phyloP scores from a whole-genome alignment of 1,140 invertebrate genomes.

The Philopotamus ludificatus region DNA sequence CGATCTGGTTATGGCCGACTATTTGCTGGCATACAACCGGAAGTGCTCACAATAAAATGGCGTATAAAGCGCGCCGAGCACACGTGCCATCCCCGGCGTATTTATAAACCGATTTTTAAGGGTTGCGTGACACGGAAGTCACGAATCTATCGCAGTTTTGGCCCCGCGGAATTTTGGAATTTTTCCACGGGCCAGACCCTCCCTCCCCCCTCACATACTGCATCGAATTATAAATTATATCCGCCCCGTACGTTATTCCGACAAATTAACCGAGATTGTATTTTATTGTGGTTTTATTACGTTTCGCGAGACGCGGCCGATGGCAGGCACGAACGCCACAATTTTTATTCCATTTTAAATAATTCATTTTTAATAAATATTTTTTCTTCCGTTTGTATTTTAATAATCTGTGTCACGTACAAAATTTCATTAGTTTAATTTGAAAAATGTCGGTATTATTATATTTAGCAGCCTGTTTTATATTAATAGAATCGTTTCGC shows the following conservation, averaged over 20 bases:
- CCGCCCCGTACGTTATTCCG: not conserved
- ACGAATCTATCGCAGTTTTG: conserved; percentile 21
- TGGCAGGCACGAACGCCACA: no score
- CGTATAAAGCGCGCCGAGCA: no score
- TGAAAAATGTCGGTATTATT: not conserved
- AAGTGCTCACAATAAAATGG: no score
- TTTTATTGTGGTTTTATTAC: conserved; percentile 11
- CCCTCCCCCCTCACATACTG: not conserved
- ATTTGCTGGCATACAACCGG: no score
- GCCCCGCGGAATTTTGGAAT: conserved; percentile 3
- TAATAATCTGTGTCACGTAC: no score
- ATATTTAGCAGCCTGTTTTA: not conserved
- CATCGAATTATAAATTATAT: conserved; percentile 23
- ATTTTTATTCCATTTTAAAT: no score
- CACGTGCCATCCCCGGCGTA: conserved; percentile 14
- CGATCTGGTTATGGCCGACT: no score
- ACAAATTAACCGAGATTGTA: conserved; percentile 7
- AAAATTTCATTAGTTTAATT: no score
- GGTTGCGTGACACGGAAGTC: conserved; percentile 17
- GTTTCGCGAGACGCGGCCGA: no score
- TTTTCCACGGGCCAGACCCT: conserved; percentile 16
- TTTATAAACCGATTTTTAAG: conserved; percentile 21
- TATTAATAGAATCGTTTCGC: not conserved
- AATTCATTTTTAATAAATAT: no score
- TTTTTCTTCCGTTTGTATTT: no score